A percentile compares a stretch with the other conserved stretches of the same genome.
Evolutionary conservation across 2,888 invertebrate species (phyloP).

Genomic region (Octodonta nipae): DNA sequence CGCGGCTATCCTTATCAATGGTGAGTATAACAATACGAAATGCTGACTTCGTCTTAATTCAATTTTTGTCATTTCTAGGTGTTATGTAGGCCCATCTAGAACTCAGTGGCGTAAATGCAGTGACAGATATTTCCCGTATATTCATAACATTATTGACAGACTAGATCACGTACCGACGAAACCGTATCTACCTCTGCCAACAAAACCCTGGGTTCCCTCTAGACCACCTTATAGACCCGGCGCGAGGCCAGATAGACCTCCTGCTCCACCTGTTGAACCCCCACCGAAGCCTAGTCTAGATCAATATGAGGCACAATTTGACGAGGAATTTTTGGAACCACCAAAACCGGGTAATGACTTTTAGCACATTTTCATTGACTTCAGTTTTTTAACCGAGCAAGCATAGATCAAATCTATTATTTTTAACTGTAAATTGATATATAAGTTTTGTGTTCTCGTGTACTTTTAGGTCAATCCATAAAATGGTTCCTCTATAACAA

Average conservation of each 20-base stretch:
- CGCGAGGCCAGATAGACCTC: conserved; percentile 27
- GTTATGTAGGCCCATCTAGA: conserved; percentile 63
- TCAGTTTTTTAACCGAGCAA: background rate
- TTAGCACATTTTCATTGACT: too few species aligned
- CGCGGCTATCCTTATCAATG: conserved; percentile 71
- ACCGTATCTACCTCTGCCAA: conserved; percentile 9
- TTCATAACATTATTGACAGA: conserved; percentile 25
- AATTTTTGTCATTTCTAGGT: conserved; percentile 51
- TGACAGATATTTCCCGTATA: conserved; percentile 63
- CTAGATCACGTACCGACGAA: conserved; percentile 18
- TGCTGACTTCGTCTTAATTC: background rate
- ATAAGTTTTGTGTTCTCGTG: too few species aligned
- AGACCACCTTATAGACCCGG: conserved; percentile 18
- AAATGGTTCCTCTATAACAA: too few species aligned
- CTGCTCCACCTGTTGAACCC: conserved; percentile 30
- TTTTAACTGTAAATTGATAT: background rate
- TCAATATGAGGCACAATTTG: conserved; percentile 34
- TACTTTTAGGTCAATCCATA: too few species aligned
- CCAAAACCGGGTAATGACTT: conserved; percentile 37
- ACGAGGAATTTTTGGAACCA: conserved; percentile 35
- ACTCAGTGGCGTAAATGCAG: conserved; percentile 82
- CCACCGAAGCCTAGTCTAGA: conserved; percentile 33
- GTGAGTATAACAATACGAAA: conserved; percentile 40
- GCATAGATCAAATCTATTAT: too few species aligned
- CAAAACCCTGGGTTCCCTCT: conserved; percentile 13